phyloP scores from a whole-genome alignment of 2,797 vertebrate species.

The Coilia nasus region DNA sequence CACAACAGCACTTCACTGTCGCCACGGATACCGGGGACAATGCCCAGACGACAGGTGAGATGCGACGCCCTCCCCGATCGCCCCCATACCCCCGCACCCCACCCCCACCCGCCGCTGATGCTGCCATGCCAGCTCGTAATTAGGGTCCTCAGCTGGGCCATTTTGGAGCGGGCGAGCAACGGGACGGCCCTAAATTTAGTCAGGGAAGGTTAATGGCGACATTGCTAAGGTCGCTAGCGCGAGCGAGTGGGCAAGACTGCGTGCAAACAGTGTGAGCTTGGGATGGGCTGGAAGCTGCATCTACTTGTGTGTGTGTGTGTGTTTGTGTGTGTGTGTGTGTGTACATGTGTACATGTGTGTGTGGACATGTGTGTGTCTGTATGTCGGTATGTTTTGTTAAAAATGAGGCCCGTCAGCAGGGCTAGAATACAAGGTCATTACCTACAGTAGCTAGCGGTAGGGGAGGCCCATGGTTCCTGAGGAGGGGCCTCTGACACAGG shows the following conservation, averaged over 20 bases:
- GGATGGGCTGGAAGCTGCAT: no score
- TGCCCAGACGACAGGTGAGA: conserved; percentile 51
- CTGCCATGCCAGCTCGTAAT: conserved; percentile 50
- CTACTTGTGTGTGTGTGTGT: no score
- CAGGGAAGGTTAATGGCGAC: conserved; percentile 77
- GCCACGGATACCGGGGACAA: conserved; percentile 45
- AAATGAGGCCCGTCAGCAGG: no score
- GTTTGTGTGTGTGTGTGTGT: neutral
- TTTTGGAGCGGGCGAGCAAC: conserved; percentile 50
- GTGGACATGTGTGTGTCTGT: neutral
- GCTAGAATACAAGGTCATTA: no score
- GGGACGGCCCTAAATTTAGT: conserved; percentile 73
- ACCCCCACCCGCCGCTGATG: neutral
- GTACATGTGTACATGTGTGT: neutral
- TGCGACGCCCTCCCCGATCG: conserved; percentile 11
- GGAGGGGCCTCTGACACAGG: no score
- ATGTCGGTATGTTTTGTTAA: no score
- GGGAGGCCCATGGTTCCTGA: no score
- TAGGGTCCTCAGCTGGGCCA: conserved; percentile 49
- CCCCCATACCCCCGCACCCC: no score
- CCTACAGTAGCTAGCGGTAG: no score
- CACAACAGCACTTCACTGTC: conserved; percentile 33
- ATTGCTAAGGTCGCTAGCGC: conserved; percentile 57
- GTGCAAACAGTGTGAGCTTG: no score
- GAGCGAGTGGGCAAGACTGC: conserved; percentile 35